Conservation (phyloP, 2,797 vertebrate species). For the Lacerta agilis region DNA sequence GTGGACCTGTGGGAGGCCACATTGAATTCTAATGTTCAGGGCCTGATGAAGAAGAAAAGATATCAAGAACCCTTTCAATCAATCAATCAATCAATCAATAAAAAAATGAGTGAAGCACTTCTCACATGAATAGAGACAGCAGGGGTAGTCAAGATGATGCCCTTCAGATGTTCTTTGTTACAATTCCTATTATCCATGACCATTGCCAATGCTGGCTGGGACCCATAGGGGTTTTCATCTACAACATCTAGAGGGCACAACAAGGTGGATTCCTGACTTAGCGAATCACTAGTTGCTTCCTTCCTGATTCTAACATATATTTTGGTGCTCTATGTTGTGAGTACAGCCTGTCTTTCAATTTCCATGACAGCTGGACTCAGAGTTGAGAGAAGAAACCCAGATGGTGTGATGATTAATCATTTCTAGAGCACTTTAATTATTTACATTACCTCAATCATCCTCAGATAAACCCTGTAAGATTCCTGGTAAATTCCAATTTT, state of each 20-base stretch:
- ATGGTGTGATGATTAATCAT: slow-evolving; percentile 15
- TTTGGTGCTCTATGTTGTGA: neutral
- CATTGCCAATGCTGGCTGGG: no score
- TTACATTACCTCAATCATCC: neutral
- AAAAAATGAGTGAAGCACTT: neutral
- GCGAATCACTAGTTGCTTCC: neutral
- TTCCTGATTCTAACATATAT: neutral
- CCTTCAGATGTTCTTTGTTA: no score
- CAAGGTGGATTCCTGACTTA: no score
- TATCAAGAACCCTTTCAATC: neutral
- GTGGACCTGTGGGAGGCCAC: no score
- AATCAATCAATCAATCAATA: no score
- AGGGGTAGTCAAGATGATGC: neutral
- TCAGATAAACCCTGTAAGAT: neutral
- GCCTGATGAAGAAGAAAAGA: neutral
- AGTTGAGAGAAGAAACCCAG: neutral
- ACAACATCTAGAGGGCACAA: no score
- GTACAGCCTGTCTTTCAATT: neutral
- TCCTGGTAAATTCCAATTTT: neutral
- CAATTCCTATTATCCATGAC: no score
- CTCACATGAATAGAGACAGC: neutral
- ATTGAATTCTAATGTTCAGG: no score
- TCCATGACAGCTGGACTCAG: neutral
- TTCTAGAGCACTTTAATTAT: neutral
- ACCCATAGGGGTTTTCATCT: no score